These are phyloP conservation scores for Caenorhabditis wallacei DNA, from an alignment of 2,888 invertebrate species.

Conservation along the genomic window DNA sequence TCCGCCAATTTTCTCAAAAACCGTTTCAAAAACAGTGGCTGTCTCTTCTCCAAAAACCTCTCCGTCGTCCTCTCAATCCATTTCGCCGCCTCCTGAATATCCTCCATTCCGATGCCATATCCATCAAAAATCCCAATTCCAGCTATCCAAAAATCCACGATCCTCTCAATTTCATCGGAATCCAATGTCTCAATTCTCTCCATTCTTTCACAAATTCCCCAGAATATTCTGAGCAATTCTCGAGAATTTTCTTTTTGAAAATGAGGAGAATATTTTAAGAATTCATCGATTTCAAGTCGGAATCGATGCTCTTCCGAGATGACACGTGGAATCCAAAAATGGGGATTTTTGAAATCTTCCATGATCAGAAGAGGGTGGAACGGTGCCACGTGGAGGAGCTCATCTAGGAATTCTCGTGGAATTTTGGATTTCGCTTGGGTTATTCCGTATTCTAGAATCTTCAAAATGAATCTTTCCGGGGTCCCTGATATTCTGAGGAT, in stretches of 20 bases:
- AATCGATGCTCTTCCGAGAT: neutral
- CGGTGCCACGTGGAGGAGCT: conserved; percentile 3
- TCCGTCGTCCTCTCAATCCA: conserved; percentile 6
- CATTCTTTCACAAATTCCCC: conserved; percentile 4
- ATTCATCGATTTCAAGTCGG: conserved; percentile 22
- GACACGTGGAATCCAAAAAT: conserved; percentile 10
- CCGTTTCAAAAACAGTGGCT: conserved; percentile 34
- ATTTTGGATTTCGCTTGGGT: neutral
- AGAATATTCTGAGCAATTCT: conserved; percentile 20
- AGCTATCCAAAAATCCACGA: conserved; percentile 42
- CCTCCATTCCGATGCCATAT: conserved; percentile 1
- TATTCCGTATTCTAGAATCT: neutral
- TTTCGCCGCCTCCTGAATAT: conserved; percentile 14
- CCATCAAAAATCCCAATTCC: conserved; percentile 28
- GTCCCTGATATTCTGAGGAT: conserved; percentile 33
- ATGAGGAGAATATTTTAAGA: neutral
- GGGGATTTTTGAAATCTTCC: neutral
- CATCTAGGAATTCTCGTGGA: neutral
- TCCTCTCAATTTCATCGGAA: conserved; percentile 20
- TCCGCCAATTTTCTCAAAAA: conserved; percentile 22
- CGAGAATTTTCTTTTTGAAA: conserved; percentile 13
- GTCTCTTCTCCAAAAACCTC: conserved; percentile 16
- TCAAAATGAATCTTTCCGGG: conserved; percentile 5
- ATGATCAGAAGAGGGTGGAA: conserved; percentile 38
- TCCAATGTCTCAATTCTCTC: neutral